A percentile compares a stretch with the other conserved stretches of the same genome.
Conservation (phyloP, 2,888 invertebrate species). For the Agrilus biguttatus region DNA sequence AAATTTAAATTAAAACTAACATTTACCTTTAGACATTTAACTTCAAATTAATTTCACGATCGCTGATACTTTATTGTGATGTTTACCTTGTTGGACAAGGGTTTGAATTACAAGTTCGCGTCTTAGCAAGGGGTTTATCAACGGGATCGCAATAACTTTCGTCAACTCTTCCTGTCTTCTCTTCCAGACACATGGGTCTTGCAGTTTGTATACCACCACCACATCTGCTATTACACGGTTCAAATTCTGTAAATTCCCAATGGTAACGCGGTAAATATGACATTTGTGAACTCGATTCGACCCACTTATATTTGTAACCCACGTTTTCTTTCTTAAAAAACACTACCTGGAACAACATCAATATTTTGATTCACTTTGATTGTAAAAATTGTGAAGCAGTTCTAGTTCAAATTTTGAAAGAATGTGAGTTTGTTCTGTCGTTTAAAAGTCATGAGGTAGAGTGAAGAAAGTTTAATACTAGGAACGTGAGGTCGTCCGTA, state of each 20-base stretch:
- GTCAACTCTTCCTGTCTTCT: slow-evolving; percentile 45
- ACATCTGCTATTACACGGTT: slow-evolving; percentile 45
- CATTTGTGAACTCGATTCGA: slow-evolving; percentile 39
- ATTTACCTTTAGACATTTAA: no score
- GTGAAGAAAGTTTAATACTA: neutral
- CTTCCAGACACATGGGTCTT: slow-evolving; percentile 42
- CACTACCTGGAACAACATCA: slow-evolving; percentile 17
- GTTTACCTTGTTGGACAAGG: slow-evolving; percentile 35
- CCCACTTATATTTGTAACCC: slow-evolving; percentile 45
- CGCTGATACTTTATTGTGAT: neutral
- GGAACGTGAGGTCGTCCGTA: no score
- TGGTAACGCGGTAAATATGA: slow-evolving; percentile 40
- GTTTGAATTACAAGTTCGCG: slow-evolving; percentile 33
- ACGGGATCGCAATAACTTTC: slow-evolving; percentile 33
- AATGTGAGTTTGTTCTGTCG: slow-evolving; percentile 1
- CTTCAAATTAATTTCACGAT: no score
- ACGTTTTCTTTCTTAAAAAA: slow-evolving; percentile 36
- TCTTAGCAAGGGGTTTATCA: slow-evolving; percentile 29
- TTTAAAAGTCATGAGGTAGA: neutral
- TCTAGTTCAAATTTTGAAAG: neutral
- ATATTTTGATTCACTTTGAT: no score
- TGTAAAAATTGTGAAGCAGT: neutral
- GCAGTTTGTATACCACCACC: slow-evolving; percentile 43
- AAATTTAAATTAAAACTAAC: slow-evolving; percentile 1
- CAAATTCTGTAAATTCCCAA: slow-evolving; percentile 49